phyloP scores from a whole-genome alignment of 2,888 invertebrate species.

The Margaritifera margaritifera region DNA sequence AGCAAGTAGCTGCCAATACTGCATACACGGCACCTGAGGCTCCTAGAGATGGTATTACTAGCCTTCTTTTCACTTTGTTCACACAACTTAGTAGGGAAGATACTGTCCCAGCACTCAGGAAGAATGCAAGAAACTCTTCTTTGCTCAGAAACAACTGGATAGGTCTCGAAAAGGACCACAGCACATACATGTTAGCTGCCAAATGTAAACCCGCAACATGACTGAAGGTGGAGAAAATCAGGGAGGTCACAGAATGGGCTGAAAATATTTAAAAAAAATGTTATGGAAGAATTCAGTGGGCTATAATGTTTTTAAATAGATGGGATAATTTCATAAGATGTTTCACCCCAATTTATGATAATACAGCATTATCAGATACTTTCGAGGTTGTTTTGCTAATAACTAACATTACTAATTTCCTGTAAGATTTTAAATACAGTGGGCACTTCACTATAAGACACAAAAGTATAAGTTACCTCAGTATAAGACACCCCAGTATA shows the following conservation, averaged over 20 bases:
- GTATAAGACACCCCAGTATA: too few species aligned
- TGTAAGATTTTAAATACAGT: too few species aligned
- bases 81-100: slow-evolving; percentile 89
- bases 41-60: slow-evolving; percentile 88
- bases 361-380: too few species aligned
- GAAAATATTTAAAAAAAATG: slow-evolving; percentile 51
- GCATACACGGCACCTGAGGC: slow-evolving; percentile 98
- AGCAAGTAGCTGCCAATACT: slow-evolving; percentile 88
- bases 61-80: slow-evolving; percentile 82
- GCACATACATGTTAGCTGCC: slow-evolving; percentile 95
- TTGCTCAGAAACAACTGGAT: slow-evolving; percentile 85
- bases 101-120: slow-evolving; percentile 85
- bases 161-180: slow-evolving; percentile 79
- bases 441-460: too few species aligned
- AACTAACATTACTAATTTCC: too few species aligned
- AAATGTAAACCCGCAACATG: slow-evolving; percentile 91
- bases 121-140: slow-evolving; percentile 93
- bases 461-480: too few species aligned
- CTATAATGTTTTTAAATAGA: too few species aligned
- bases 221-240: slow-evolving; percentile 95
- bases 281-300: not conserved
- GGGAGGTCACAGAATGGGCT: slow-evolving; percentile 79
- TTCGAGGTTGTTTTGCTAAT: too few species aligned
- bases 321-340: too few species aligned
- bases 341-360: too few species aligned